phyloP scores from a whole-genome alignment of 2,888 invertebrate species.

The Biston stratarius region DNA sequence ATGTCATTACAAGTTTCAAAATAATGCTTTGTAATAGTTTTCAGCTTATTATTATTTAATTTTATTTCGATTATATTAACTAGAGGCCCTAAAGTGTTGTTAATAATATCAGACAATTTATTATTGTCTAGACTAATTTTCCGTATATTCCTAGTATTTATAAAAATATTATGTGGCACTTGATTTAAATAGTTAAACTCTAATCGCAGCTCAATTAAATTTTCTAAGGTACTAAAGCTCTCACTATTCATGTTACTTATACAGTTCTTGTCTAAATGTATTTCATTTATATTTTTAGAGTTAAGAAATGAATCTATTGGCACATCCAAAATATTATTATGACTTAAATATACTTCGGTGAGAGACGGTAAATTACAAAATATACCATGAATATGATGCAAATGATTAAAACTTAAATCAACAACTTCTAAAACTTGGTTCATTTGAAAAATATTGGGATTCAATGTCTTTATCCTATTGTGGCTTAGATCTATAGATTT shows the following conservation, averaged over 20 bases:
- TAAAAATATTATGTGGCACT: conserved; percentile 92
- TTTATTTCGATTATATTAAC: conserved; percentile 91
- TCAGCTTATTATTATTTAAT: conserved; percentile 93
- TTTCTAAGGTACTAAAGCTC: conserved; percentile 91
- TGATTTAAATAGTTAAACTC: conserved; percentile 94
- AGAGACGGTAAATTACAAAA: conserved; percentile 93
- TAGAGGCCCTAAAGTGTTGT: conserved; percentile 91
- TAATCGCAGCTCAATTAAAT: conserved; percentile 93
- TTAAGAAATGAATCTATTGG: conserved; percentile 93
- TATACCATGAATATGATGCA: conserved; percentile 94
- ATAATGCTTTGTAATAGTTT: conserved; percentile 90
- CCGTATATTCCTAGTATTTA: conserved; percentile 91
- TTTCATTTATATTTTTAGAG: conserved; percentile 91
- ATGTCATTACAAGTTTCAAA: conserved; percentile 92
- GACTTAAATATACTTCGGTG: conserved; percentile 92
- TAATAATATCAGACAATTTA: conserved; percentile 91
- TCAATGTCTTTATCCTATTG: conserved; percentile 93
- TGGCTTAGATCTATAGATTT: conserved; percentile 95
- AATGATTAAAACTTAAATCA: conserved; percentile 95
- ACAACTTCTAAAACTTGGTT: conserved; percentile 92
- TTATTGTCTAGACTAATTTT: conserved; percentile 95
- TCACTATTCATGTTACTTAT: conserved; percentile 93
- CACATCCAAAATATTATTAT: conserved; percentile 96
- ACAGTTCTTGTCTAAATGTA: conserved; percentile 95
- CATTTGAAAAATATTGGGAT: conserved; percentile 91